Evolutionary conservation across 2,888 invertebrate species (phyloP).

Genomic region (Nomada lathburiana): DNA sequence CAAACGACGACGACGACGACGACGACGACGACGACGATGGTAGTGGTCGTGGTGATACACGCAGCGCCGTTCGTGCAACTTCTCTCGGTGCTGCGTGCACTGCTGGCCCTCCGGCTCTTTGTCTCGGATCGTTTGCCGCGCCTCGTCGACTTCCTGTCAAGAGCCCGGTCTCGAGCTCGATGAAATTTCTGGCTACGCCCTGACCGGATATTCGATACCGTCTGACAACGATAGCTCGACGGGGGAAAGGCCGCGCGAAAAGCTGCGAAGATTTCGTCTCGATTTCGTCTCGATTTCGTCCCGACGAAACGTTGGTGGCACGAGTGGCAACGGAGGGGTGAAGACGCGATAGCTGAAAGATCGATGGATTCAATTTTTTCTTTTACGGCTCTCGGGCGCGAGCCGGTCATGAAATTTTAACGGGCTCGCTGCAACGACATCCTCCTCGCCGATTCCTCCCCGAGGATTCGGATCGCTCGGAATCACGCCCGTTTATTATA

Average conservation of each 20-base stretch:
- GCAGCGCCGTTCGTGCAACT: conserved; percentile 7
- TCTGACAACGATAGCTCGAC: too few relatives aligned
- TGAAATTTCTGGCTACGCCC: conserved; percentile 5
- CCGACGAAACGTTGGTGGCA: conserved; percentile 18
- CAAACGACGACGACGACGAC: conserved; percentile 35
- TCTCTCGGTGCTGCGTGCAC: conserved; percentile 28
- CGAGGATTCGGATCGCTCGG: conserved; percentile 57
- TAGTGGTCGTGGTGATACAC: conserved; percentile 42
- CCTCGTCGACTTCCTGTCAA: conserved; percentile 64
- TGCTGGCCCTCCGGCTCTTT: conserved; percentile 54
- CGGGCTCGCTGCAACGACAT: conserved; percentile 69
- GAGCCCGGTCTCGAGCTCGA: conserved; percentile 23
- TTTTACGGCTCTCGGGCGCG: conserved; percentile 75
- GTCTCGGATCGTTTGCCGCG: conserved; percentile 57
- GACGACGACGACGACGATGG: conserved; percentile 12
- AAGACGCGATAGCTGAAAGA: conserved; percentile 51
- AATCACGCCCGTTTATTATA: conserved; percentile 72
- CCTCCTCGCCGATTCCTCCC: conserved; percentile 64
- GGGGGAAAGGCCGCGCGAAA: background rate
- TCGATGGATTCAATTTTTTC: conserved; percentile 78
- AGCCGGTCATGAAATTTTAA: conserved; percentile 76
- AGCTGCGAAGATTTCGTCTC: background rate
- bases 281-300: conserved; percentile 8
- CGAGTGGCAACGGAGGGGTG: conserved; percentile 4
- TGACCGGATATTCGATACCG: too few relatives aligned